Evolutionary conservation across 2,113 vertebrate genomes (phyloP).

Genomic region (Engystomops pustulosus): DNA sequence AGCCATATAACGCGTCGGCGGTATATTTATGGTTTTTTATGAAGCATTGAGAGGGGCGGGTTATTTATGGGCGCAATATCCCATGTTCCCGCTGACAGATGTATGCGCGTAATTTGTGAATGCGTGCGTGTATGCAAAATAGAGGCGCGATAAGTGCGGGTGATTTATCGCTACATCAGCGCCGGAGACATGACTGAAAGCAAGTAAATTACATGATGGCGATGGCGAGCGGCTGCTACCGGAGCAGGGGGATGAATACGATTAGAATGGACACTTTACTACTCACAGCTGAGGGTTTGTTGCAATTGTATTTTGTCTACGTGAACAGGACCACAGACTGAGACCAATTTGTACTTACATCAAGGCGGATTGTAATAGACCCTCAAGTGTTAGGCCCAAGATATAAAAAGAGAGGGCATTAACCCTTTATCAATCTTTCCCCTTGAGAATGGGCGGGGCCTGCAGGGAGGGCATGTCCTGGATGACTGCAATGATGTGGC

Average conservation of each 20-base stretch:
- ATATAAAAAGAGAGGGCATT: no score
- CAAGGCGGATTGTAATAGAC: no score
- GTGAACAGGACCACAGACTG: no score
- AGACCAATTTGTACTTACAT: no score
- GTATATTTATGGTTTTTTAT: slow-evolving; percentile 43
- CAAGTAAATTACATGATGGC: slow-evolving; percentile 16
- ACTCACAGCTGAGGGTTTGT: no score
- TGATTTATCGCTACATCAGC: slow-evolving; percentile 41
- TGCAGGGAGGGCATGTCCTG: no score
- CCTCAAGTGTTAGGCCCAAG: no score
- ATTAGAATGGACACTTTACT: no score
- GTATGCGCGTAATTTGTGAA: slow-evolving; percentile 44
- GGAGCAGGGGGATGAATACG: not conserved
- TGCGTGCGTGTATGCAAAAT: slow-evolving; percentile 50
- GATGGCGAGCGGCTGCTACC: slow-evolving; percentile 9
- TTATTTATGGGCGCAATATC: slow-evolving; percentile 53
- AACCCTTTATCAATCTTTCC: not conserved
- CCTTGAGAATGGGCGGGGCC: not conserved
- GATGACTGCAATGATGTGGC: no score
- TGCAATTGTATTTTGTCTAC: no score
- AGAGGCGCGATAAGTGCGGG: slow-evolving; percentile 50
- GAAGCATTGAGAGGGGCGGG: not conserved
- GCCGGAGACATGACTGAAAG: slow-evolving; percentile 14
- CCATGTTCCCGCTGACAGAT: slow-evolving; percentile 38
- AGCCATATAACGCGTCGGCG: not conserved